Conservation (phyloP, 2,888 invertebrate genomes). For the Ligdia adustata region DNA sequence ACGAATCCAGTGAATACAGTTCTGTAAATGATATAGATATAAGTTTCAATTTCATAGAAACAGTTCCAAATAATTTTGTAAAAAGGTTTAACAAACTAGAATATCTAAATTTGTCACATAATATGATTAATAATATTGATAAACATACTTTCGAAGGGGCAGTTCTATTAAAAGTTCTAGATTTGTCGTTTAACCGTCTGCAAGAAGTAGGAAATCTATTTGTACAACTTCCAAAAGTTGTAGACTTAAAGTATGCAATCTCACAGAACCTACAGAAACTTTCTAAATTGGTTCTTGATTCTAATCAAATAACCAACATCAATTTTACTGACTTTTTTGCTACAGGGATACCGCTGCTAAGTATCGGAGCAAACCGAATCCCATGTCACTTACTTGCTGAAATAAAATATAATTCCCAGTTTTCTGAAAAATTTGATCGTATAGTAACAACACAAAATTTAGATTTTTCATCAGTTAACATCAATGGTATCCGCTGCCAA, state of each 20-base stretch:
- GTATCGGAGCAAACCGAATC: conserved; percentile 5
- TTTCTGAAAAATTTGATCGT: conserved; percentile 3
- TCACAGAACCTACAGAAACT: not conserved
- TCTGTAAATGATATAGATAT: conserved; percentile 1
- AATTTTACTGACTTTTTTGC: conserved; percentile 4
- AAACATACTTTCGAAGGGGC: conserved; percentile 2
- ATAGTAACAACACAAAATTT: conserved; percentile 3
- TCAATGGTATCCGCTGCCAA: conserved; percentile 3
- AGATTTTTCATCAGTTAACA: not conserved
- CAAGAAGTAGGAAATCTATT: conserved; percentile 5
- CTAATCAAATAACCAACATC: not conserved
- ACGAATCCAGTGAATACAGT: not conserved
- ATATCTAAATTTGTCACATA: conserved; percentile 6
- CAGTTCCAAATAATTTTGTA: not conserved
- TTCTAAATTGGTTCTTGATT: conserved; percentile 2
- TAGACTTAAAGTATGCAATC: not conserved
- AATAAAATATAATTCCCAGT: conserved; percentile 2
- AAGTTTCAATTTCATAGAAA: conserved; percentile 1
- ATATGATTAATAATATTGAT: not conserved
- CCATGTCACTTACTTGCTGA: not conserved
- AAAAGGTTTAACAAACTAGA: not conserved
- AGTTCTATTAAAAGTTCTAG: not conserved
- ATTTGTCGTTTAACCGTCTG: conserved; percentile 6
- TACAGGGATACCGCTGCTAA: conserved; percentile 1
- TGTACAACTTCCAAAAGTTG: not conserved